Base-by-base conservation (phyloP, 2,797 vertebrate genomes). In the Fringilla coelebs region DNA sequence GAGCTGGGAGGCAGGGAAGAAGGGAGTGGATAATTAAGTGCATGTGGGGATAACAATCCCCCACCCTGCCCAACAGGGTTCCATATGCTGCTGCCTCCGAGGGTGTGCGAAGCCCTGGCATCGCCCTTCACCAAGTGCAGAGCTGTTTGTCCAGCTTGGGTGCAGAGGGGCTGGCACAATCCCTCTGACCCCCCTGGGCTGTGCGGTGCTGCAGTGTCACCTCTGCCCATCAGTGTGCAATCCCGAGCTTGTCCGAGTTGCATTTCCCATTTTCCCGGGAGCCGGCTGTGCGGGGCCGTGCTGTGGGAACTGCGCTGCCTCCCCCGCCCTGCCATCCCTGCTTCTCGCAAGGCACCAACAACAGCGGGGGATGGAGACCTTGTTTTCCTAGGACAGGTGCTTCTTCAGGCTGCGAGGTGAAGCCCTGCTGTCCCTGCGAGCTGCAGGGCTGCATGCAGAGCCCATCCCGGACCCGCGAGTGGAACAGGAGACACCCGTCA, bases 401-500 rank as follows among this genome's bases (percentile, higher is more conserved):
- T 29, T 7, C 2, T 3, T 4, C n/a, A 52, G 55, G 36, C 61
- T 0, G 28, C 2, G 29, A n/a, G 90, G 45, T 4, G 7, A 5
- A 29, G 67, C 1, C 0, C 51, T 48, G 24, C 70, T 5, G 15
- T 20, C 48, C 36, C 17, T 5, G 19, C 34, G 11, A 8, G 67
- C 0, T 2, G 54, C 63, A 8, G 4, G 22, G 70, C 12, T 21
- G 16, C 62, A 9, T 32, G 57, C 81, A 55, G 52, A n/a, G 32
- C 20, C 32, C 32, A 15, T 26, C 36, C 32, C 74, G 4, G 7
- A 57, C 24, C 85, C 28, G 17, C 9, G 7, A 46, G 83, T 4
- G 48, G 65, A 96, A 65, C 96, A 93, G 96, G 93, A 97, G 95
- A 93, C 87, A 77, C 10, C 88, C 70, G 67, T 94, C 96, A 96